phyloP scores from a whole-genome alignment of 2,888 invertebrate species.

The Psococerastis gibbosa region DNA sequence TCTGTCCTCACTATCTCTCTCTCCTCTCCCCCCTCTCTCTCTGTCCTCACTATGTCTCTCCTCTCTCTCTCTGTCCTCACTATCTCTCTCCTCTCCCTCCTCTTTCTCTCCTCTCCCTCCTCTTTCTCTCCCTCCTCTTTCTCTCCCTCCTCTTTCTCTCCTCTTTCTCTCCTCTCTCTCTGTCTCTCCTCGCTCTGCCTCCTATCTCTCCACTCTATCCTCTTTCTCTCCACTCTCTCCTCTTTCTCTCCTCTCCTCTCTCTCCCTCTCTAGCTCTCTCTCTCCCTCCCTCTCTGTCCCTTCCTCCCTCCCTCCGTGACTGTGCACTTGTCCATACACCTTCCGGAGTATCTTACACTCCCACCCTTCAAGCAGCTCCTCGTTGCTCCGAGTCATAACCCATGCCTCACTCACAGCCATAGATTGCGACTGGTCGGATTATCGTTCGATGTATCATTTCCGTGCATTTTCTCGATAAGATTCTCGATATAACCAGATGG shows the following conservation, averaged over 20 bases:
- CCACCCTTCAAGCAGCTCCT: not conserved
- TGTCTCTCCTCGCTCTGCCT: not conserved
- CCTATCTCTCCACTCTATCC: not conserved
- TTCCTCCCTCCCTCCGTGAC: too few relatives aligned
- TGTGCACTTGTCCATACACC: too few relatives aligned
- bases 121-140: not conserved
- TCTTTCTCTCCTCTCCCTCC: not conserved
- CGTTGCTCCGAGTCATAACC: too few relatives aligned
- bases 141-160: not conserved
- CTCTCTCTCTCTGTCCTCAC: too few relatives aligned
- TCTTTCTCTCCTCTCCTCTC: slow-evolving; percentile 1
- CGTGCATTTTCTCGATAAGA: too few relatives aligned
- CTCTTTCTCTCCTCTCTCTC: not conserved
- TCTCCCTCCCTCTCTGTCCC: too few relatives aligned
- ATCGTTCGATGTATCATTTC: too few relatives aligned
- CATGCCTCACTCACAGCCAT: too few relatives aligned
- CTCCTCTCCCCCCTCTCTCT: not conserved
- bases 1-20: not conserved
- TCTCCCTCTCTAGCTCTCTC: too few relatives aligned
- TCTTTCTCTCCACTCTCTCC: not conserved
- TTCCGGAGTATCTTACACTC: too few relatives aligned
- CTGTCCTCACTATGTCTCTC: not conserved
- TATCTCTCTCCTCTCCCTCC: not conserved
- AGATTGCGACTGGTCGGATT: too few relatives aligned
- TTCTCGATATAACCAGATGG: too few relatives aligned